Evolutionary conservation across 2,888 invertebrate genomes (phyloP).

Genomic region (Rhamphomyia laevipes): DNA sequence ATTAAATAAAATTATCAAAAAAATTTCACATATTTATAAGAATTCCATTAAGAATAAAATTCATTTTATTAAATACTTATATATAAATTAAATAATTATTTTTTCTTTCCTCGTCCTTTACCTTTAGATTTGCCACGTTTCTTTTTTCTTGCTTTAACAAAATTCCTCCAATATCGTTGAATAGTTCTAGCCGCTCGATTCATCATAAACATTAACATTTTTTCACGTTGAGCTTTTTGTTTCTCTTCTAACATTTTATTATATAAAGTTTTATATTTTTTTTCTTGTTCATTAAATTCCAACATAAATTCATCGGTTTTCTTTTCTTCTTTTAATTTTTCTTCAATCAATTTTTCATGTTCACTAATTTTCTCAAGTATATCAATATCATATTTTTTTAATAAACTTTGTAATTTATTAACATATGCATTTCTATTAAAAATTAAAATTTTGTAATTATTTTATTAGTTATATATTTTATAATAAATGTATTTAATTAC

Average conservation of each 20-base stretch:
- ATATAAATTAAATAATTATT: neutral
- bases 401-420: conserved; percentile 25
- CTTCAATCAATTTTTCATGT: conserved; percentile 20
- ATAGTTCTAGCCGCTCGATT: conserved; percentile 29
- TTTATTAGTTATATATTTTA: too few relatives aligned
- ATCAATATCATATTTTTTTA: conserved; percentile 29
- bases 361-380: conserved; percentile 29
- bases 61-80: too few relatives aligned
- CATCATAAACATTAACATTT: conserved; percentile 27
- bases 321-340: conserved; percentile 18
- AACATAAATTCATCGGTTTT: conserved; percentile 22
- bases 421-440: conserved; percentile 25
- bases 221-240: conserved; percentile 24
- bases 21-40: too few relatives aligned
- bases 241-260: conserved; percentile 24
- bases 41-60: too few relatives aligned
- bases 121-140: conserved; percentile 11
- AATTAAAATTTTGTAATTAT: neutral
- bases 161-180: conserved; percentile 27
- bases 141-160: conserved; percentile 20
- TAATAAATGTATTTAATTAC: too few relatives aligned
- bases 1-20: too few relatives aligned
- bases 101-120: neutral
- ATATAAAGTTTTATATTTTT: conserved; percentile 24
- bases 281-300: conserved; percentile 21